Percentiles rank a stretch among this genome's conserved stretches.
These are phyloP conservation scores for Syrphus vitripennis DNA, from an alignment of 2,888 invertebrate genomes.

Conservation along the genomic window DNA sequence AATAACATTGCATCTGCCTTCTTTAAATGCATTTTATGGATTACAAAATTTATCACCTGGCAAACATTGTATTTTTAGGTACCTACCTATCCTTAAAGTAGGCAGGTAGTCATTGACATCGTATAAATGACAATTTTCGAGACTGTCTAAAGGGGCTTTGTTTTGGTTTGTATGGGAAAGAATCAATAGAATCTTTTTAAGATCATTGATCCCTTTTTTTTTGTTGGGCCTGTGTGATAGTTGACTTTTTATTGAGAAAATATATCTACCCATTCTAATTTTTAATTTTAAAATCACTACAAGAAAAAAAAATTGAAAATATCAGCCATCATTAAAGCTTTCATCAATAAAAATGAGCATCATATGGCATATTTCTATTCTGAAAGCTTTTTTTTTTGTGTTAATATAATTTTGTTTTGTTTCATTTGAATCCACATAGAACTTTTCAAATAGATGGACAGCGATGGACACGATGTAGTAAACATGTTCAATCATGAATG, in stretches of 20 bases:
- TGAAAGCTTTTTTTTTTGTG: constrained; percentile 35
- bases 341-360: constrained; percentile 20
- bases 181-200: not conserved
- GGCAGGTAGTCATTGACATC: constrained; percentile 16
- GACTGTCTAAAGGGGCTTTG: not conserved
- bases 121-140: not conserved
- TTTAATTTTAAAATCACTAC: not conserved
- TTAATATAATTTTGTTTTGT: constrained; percentile 26
- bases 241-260: no score
- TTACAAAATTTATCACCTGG: constrained; percentile 50
- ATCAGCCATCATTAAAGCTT: constrained; percentile 1
- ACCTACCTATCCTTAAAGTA: not conserved
- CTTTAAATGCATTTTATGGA: constrained; percentile 42
- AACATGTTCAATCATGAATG: constrained; percentile 13
- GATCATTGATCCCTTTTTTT: constrained; percentile 23
- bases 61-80: not conserved
- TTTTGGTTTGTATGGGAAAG: not conserved
- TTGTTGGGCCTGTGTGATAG: not conserved
- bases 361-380: constrained; percentile 44
- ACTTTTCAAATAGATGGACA: constrained; percentile 23
- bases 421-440: constrained; percentile 17
- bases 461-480: not conserved
- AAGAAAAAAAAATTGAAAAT: not conserved
- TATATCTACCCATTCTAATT: no score
- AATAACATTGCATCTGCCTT: constrained; percentile 59